Evolutionary conservation across 2,888 invertebrate genomes (phyloP), one percentile per base, ranked within the genome.

Genomic region (Orthosia incerta): DNA sequence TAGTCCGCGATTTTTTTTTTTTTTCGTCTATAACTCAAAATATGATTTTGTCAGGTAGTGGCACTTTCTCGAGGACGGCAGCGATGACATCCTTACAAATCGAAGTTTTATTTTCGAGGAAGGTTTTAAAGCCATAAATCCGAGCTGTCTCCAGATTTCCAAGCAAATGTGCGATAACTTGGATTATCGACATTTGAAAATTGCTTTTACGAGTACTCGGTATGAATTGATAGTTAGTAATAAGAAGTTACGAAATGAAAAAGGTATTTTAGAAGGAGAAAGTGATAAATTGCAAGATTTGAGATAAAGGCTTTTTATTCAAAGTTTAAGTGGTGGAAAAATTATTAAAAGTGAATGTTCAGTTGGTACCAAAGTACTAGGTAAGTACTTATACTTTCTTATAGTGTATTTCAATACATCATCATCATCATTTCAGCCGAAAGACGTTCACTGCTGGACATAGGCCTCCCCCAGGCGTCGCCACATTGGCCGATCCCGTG

Each of bases 151-250:
- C 26, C 77, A 67, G 60, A 39, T 78, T 77, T 74, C 62, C 68
- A 78, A 74, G 78, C 59, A 74, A 80, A 80, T 66, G 81, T 76
- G 39, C 67, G 70, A 81, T 78, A 74, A 78, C 61, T 78, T 64
- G 78, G 80, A 82, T 80, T 76, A 76, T 76, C 70, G 75, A 63
- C 71, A 71, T 85, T 82, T 71, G 70, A 71, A 76, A 81, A 79
- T 82, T 71, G 71, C 74, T 65, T 76, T 74, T 70, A 80, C 70
- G 66, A 73, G 26, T 18, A 60, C 59, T 64, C 20, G 26, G 71
- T 71, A 67, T 56, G 73, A 79, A 79, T 74, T 77, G 76, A 82
- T 83, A 81, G 81, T 79, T 77, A 67, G 26, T 76, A 65, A 60
- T 56, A 62, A 62, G 18, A n/a, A 57, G 20, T 51, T 26, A 71